Conservation (phyloP, 1,140 invertebrate genomes). For the Zaprionus capensis region DNA sequence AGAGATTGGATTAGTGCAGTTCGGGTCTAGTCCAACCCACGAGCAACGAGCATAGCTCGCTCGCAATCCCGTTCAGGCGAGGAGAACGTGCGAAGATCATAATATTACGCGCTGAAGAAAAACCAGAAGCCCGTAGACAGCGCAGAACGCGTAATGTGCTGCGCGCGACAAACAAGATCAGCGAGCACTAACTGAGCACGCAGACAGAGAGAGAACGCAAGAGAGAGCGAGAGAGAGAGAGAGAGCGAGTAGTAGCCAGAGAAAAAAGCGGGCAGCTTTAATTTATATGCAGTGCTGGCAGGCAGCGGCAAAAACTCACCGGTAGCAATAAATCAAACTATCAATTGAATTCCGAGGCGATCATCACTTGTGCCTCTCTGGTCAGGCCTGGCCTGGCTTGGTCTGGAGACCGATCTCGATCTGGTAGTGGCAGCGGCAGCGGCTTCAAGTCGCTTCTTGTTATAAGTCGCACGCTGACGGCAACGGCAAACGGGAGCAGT, state of each 20-base stretch:
- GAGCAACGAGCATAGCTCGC: background rate
- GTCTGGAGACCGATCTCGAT: slow-evolving; percentile 28
- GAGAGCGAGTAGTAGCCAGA: background rate
- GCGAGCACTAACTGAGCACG: slow-evolving; percentile 56
- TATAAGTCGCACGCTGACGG: slow-evolving; percentile 68
- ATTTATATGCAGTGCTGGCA: slow-evolving; percentile 68
- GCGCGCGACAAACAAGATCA: slow-evolving; percentile 82
- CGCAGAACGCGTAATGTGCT: slow-evolving; percentile 63
- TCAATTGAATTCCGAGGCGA: slow-evolving; percentile 84
- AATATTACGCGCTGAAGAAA: slow-evolving; percentile 61
- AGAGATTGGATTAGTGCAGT: background rate
- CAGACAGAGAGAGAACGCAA: slow-evolving; percentile 2
- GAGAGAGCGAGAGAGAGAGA: slow-evolving; percentile 1
- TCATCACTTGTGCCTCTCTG: slow-evolving; percentile 74
- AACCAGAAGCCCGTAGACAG: slow-evolving; percentile 77
- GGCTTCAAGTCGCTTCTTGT: slow-evolving; percentile 61
- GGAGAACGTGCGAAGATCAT: slow-evolving; percentile 45
- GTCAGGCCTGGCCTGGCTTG: slow-evolving; percentile 19
- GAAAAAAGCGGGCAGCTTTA: slow-evolving; percentile 69
- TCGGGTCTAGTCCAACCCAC: background rate
- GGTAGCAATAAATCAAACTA: slow-evolving; percentile 84
- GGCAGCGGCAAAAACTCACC: slow-evolving; percentile 72
- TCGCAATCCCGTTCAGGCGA: background rate
- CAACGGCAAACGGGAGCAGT: slow-evolving; percentile 16
- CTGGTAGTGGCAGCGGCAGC: slow-evolving; percentile 8